Evolutionary conservation across 2,888 invertebrate species (phyloP), one percentile per base, ranked within the genome.

Genomic region (Agonopterix heracliana): DNA sequence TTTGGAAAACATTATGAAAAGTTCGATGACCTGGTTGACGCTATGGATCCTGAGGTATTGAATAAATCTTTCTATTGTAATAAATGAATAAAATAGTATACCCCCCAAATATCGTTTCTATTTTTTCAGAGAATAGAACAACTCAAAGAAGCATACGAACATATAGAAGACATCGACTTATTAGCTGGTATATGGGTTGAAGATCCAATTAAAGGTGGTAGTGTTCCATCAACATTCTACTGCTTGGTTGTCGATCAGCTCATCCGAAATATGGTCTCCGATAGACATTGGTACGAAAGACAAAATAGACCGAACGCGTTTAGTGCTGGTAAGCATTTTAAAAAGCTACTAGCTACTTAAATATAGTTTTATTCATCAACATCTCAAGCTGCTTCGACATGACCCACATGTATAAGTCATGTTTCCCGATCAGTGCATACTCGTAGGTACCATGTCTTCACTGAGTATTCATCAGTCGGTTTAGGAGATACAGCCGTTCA

Each of bases 171-270:
- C 74, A 93, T 97, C 47, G 97, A 97, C 79, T 83, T 96, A 34
- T 95, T 96, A 92, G 93, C 94, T 34, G 96, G 95, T 13, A 94
- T 95, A 35, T 95, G 96, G 51, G 92, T 95, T 0, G 97, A 97
- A 71, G 90, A 91, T 51, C 92, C 94, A 0, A 81, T 95, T 45
- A 92, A 93, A 1, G 96, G 94, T 41, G 94, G 95, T 47, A 92
- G 94, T 90, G 89, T 96, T 17, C 96, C 97, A 10, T 94, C 94
- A 1, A 95, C 95, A 12, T 95, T 96, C 68, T 94, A 94, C 49
- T 96, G 96, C 66, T 86, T 97, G 47, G 93, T 96, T 57, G 95
- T 93, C 5, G 93, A 94, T 12, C 96, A 96, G 77, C 93, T 96
- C 79, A 91, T 93, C 61, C 93, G 94, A 64, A 88, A 93, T 1